phyloP scores from a whole-genome alignment of 2,888 invertebrate species.

The Tricholauxania praeusta region DNA sequence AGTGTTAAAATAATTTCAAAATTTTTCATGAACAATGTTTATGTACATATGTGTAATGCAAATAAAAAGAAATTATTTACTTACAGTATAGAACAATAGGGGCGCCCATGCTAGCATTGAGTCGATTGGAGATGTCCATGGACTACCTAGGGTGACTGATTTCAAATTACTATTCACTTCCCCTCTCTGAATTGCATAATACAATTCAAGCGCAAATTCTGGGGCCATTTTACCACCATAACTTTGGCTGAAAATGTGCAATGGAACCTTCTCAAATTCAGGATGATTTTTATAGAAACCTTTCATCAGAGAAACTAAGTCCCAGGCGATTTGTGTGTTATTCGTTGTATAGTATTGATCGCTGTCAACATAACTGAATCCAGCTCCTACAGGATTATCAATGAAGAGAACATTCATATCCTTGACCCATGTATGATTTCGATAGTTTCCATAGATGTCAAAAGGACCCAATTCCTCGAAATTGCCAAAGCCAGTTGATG shows the following conservation, averaged over 20 bases:
- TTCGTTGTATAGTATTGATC: slow-evolving; percentile 69
- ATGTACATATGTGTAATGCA: neutral
- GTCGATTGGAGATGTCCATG: slow-evolving; percentile 91
- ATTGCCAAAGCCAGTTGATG: slow-evolving; percentile 87
- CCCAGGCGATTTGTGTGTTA: slow-evolving; percentile 77
- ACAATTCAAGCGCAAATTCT: slow-evolving; percentile 76
- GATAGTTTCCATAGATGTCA: slow-evolving; percentile 75
- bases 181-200: slow-evolving; percentile 74
- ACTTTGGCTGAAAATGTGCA: slow-evolving; percentile 90
- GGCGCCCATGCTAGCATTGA: slow-evolving; percentile 87
- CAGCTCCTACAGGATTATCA: slow-evolving; percentile 91
- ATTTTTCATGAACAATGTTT: no score
- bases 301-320: slow-evolving; percentile 80
- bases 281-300: slow-evolving; percentile 77
- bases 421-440: slow-evolving; percentile 82
- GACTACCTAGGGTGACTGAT: slow-evolving; percentile 87
- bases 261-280: slow-evolving; percentile 78
- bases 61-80: neutral
- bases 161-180: slow-evolving; percentile 77
- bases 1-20: no score
- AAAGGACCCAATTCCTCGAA: slow-evolving; percentile 86
- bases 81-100: slow-evolving; percentile 78
- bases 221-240: slow-evolving; percentile 95
- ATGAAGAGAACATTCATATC: slow-evolving; percentile 87
- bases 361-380: slow-evolving; percentile 83